Base-by-base conservation (phyloP, 1,140 invertebrate genomes). In the Belonocnema kinseyi region DNA sequence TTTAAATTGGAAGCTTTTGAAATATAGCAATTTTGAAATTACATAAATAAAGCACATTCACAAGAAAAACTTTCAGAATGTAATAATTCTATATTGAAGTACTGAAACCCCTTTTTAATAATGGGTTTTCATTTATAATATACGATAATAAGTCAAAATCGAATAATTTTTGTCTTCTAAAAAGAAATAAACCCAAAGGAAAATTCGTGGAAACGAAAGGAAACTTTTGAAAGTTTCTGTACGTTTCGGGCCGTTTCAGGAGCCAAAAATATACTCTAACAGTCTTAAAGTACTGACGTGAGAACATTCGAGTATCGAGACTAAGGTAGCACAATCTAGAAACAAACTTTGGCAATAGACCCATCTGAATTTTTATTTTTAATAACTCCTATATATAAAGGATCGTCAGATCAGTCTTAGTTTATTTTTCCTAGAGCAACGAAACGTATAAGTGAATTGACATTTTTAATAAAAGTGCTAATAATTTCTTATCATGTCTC, bases 181-280 rank as follows among this genome's bases (percentile, higher is more conserved):
- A 70, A 58, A 77, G 46, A 51, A 26, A 17, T 50, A 74, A 58
- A 61, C 16, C 26, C 52, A 77, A 52, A 56, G 61, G 13, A 61
- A 61, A 61, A 33, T 61, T 10, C 14, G 40, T 61, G 58, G 26
- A 61, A 61, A 61, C 11, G 21, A 11, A 6, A 61, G 53, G 74
- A 79, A 84, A 76, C 72, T 80, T 73, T 84, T 82, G 74, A 80
- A 84, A 52, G 70, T 66, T 81, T 85, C 83, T 84, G 52, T 75
- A 85, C 78, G 77, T 71, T 86, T 83, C n/a, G n/a, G 53, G 61
- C 84, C 77, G 77, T 71, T 86, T 83, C n/a, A 14, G 52, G 61
- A 72, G 81, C 87, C 84, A 83, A 89, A 90, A 90, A 90, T 90
- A 90, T 66, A 82, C 40, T 50, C 73, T 58, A 81, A 73, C 54